Base-by-base conservation (phyloP, 1,140 invertebrate genomes). In the Bombyx mandarina region DNA sequence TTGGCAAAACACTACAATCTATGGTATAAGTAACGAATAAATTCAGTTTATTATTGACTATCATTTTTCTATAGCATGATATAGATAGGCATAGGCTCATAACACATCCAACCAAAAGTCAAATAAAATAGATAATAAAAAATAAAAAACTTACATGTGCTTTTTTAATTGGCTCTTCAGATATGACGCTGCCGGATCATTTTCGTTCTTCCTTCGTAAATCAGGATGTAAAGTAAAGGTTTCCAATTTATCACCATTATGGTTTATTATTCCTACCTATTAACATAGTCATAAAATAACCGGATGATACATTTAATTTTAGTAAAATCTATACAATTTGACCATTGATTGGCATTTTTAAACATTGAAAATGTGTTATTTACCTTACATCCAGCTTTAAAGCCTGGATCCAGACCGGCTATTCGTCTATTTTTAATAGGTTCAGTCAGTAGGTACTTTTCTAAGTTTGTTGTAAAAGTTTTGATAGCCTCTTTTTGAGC, bases 371-470 rank as follows among this genome's bases (percentile, higher is more conserved):
- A 35, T 3, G 26, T 3, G 26, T 35, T 60, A 59, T 52, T 93
- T 56, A 95, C 75, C 89, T 98, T 98, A 75, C 96, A 98, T 3
- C 96, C 96, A 73, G 96, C 92, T 56, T 76, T 88, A 75, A 93
- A 97, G 1, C 97, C 94, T 3, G 97, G 97, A 90, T 98, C 97
- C 47, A 98, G 90, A 0, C 95, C 96, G 9, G 96, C 76, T 50
- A 98, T 94, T 1, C 88, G 87, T 78, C 93, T 91, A n/a, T 94
- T 94, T 77, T 94, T 92, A 1, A 97, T 86, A 0, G 96, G 96
- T 10, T 93, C 91, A 35, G 90, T 91, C 4, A 98, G 75, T 4
- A 98, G 79, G 47, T 98, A 88, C 62, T 95, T 92, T 70, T 96
- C 95, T 35, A 98, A 82, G 84, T 98, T 98, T 3, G 88, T 89